Evolutionary conservation across 2,113 vertebrate species (phyloP).

Genomic region (Myrmecophaga tridactyla): DNA sequence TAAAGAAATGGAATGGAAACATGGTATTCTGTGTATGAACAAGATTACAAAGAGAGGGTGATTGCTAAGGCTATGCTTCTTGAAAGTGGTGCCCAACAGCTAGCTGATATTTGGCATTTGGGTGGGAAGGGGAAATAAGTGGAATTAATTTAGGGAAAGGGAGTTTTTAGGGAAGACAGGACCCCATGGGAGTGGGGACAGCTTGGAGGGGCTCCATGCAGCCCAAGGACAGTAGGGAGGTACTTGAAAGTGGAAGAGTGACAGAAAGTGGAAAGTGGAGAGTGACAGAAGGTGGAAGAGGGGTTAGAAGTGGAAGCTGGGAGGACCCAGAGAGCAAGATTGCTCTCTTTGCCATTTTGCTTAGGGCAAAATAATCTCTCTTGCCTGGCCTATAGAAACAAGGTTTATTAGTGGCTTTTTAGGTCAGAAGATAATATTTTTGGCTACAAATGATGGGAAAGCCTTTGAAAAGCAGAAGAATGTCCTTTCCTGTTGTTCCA

Average conservation of each 20-base stretch:
- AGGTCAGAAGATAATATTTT: slow-evolving; percentile 75
- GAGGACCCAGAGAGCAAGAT: neutral
- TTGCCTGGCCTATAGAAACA: slow-evolving; percentile 51
- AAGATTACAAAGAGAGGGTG: neutral
- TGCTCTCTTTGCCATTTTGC: neutral
- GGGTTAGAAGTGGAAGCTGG: neutral
- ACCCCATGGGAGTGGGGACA: neutral
- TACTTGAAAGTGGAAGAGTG: neutral
- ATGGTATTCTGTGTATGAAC: neutral
- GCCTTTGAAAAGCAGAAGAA: slow-evolving; percentile 74
- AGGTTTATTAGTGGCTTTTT: slow-evolving; percentile 65
- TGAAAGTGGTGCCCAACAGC: neutral
- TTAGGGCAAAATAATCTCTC: slow-evolving; percentile 6
- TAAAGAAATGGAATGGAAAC: neutral
- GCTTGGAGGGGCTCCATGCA: neutral
- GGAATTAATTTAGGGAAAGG: neutral
- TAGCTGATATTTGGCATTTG: neutral
- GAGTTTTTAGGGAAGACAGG: neutral
- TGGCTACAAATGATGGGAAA: slow-evolving; percentile 71
- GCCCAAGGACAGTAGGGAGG: neutral
- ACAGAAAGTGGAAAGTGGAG: neutral
- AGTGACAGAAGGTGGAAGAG: neutral
- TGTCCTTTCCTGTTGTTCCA: slow-evolving; percentile 74
- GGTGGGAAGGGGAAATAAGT: neutral
- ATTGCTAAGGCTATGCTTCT: neutral